Evolutionary conservation across 2,797 vertebrate species (phyloP).

Genomic region (Merluccius polli): DNA sequence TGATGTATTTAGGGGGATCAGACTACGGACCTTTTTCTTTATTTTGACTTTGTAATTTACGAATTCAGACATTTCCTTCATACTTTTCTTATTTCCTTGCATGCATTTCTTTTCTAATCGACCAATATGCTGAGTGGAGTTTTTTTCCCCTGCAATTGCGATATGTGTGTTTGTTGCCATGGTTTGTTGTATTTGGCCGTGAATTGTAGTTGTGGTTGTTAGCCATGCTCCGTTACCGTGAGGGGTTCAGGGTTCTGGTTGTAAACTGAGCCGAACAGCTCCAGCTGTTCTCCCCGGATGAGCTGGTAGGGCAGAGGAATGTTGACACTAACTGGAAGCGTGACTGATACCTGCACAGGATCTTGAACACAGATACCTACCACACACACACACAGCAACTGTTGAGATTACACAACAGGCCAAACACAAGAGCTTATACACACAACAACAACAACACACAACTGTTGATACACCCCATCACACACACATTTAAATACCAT

Average conservation of each 20-base stretch:
- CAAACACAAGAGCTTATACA: neutral
- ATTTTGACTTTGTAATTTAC: no score
- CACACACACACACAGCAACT: conserved; percentile 3
- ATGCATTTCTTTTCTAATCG: no score
- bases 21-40: no score
- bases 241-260: conserved; percentile 30
- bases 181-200: neutral
- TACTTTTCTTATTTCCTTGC: no score
- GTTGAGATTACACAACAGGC: neutral
- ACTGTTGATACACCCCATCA: neutral
- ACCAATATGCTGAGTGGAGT: no score
- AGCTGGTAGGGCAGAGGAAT: conserved; percentile 59
- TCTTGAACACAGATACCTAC: conserved; percentile 55
- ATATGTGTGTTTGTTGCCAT: no score
- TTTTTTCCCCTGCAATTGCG: no score
- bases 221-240: conserved; percentile 12
- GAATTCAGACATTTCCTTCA: no score
- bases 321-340: conserved; percentile 43
- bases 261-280: conserved; percentile 57
- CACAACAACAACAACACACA: neutral
- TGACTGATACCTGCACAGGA: conserved; percentile 34
- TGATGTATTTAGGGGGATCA: no score
- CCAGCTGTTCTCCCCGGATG: conserved; percentile 60
- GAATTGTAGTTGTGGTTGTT: neutral
- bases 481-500: conserved; percentile 16